Conservation (phyloP, 2,113 vertebrate genomes). For the Cryptotis parvus region DNA sequence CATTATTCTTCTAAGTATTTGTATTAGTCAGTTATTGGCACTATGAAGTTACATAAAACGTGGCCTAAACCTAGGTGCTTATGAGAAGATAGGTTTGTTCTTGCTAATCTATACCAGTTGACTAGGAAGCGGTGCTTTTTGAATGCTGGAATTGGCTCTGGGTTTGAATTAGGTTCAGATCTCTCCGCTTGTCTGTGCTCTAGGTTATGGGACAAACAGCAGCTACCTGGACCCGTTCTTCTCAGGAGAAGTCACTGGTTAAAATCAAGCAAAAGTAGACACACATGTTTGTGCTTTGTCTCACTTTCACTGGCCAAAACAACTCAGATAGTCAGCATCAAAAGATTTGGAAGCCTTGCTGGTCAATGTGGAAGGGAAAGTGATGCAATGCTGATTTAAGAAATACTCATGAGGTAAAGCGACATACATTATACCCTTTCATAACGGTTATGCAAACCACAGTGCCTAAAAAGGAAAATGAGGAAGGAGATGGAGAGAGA, state of each 20-base stretch:
- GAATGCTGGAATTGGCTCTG: not conserved
- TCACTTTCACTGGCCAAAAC: not conserved
- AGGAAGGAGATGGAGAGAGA: too few relatives aligned
- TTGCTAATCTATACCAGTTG: not conserved
- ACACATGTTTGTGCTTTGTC: not conserved
- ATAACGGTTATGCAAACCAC: too few relatives aligned
- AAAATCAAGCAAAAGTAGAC: conserved; percentile 12
- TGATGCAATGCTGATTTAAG: not conserved
- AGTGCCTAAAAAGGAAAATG: too few relatives aligned
- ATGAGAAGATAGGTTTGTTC: not conserved
- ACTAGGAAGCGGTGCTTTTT: not conserved
- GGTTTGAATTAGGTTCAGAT: not conserved
- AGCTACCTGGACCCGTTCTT: not conserved
- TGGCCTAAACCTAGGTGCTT: not conserved
- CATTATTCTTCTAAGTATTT: not conserved
- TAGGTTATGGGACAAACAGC: not conserved
- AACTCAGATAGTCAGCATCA: conserved; percentile 5
- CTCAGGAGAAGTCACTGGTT: not conserved
- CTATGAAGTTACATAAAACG: not conserved
- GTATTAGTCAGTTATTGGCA: not conserved
- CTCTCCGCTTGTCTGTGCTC: not conserved
- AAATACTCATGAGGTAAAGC: not conserved
- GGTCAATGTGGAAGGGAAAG: not conserved
- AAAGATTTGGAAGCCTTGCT: not conserved
- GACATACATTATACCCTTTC: too few relatives aligned